Evolutionary conservation across 92 coral and sea anemone genomes (phyloP), one percentile per base, ranked within the genome.

Genomic region (Meandrina meandrites): DNA sequence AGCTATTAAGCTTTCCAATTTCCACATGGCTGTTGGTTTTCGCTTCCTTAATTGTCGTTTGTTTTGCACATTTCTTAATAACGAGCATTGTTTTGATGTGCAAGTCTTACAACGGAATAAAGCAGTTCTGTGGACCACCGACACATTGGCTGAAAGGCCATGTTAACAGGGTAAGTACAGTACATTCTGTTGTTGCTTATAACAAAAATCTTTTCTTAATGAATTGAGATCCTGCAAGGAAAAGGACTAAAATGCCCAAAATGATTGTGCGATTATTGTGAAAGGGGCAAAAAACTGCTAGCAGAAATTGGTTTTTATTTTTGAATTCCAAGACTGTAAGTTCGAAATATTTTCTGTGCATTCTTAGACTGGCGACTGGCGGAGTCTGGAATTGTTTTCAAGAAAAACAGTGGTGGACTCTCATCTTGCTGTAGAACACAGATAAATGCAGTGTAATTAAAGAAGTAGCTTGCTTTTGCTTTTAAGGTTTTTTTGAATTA

Each of bases 141-240:
- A 31, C 69, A 22, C 92, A 86, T 75, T 90, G 92, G 92, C 79
- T 90, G 4, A 81, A 90, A 37, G 92, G 92, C 28, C 81, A 90
- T 66, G 83, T 79, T 0, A 80, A 86, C 48, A 45, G 81, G 74
- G 92, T 90, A 82, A 81, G 69, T 66, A 42, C 8, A 10, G 51
- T 81, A 16, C 2, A 6, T 6, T 40, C 6, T 40, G 2, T 2
- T 40, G 3, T 40, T 18, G 10, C 22, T 24, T 57, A 19, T 24
- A 22, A 62, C 13, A 5, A 24, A 62, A 14, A 62, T 62, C 28
- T 62, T 62, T 62, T 62, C 30, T 62, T 9, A 24, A 6, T 12
- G 30, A 62, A 62, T 8, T 24, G 68, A 62, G 14, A 7, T 62
- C 8, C 40, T 9, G 48, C 69, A 21, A 31, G 12, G 53, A 22